Evolutionary conservation across 1,140 invertebrate genomes (phyloP).

Genomic region (Hypothenemus hampei): DNA sequence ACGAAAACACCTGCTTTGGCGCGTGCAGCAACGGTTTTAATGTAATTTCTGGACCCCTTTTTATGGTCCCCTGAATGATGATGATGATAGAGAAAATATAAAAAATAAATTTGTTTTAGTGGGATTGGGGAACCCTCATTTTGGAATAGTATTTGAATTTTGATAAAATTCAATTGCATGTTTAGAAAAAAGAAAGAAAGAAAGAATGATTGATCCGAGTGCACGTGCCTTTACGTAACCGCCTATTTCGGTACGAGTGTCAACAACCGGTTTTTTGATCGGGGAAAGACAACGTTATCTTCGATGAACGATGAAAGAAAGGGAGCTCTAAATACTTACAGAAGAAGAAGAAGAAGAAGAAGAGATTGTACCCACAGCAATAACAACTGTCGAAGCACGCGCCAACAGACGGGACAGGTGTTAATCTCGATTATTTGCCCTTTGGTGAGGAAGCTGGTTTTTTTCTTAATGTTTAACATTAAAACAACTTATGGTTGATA

Average conservation of each 20-base stretch:
- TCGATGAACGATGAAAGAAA: constrained; percentile 4
- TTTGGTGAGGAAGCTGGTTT: neutral
- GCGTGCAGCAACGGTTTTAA: constrained; percentile 31
- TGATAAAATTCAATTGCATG: too few species aligned
- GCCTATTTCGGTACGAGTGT: neutral
- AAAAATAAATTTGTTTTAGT: too few species aligned
- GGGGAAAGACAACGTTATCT: constrained; percentile 7
- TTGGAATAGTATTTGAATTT: neutral
- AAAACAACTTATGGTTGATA: too few species aligned
- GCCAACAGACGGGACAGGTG: constrained; percentile 18
- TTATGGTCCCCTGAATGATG: constrained; percentile 14
- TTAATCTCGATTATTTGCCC: constrained; percentile 10
- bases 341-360: constrained; percentile 1
- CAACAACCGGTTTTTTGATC: constrained; percentile 5
- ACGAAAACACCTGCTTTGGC: constrained; percentile 37
- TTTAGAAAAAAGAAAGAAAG: too few species aligned
- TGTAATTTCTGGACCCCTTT: constrained; percentile 32
- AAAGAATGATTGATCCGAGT: neutral
- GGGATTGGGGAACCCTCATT: too few species aligned
- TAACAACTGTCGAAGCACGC: constrained; percentile 17
- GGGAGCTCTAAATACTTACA: too few species aligned
- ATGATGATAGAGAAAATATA: too few species aligned
- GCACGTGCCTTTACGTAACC: constrained; percentile 4
- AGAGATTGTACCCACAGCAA: too few species aligned
- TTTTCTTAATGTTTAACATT: too few species aligned